A percentile compares a stretch with the other conserved stretches of the same genome.
Evolutionary conservation across 2,888 invertebrate genomes (phyloP).

Genomic region (Psylliodes chrysocephalus): DNA sequence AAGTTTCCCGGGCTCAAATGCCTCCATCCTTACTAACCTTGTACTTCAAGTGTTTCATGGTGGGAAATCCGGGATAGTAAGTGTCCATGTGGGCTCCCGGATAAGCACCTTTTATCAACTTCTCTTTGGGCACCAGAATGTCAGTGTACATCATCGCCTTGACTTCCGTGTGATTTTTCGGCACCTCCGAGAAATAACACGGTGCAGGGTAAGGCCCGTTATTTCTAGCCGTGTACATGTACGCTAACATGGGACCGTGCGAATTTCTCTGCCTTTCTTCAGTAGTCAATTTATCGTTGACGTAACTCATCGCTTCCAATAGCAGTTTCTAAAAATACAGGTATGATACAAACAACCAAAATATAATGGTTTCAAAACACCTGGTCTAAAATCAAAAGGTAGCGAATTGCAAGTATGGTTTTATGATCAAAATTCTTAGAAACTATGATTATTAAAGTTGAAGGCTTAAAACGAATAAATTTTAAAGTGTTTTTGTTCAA

Average conservation of each 20-base stretch:
- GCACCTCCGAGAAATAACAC: constrained; percentile 72
- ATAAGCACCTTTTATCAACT: constrained; percentile 77
- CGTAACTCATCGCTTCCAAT: constrained; percentile 80
- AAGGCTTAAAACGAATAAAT: too few species aligned
- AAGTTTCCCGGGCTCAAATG: too few species aligned
- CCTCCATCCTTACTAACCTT: too few species aligned
- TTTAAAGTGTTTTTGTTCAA: too few species aligned
- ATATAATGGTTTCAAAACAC: too few species aligned
- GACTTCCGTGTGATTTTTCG: constrained; percentile 69
- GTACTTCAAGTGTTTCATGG: constrained; percentile 85
- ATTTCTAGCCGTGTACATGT: constrained; percentile 71
- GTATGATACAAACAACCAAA: too few species aligned
- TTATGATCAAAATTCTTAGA: too few species aligned
- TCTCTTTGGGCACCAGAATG: constrained; percentile 68
- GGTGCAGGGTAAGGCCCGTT: constrained; percentile 71
- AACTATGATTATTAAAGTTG: too few species aligned
- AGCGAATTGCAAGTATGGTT: too few species aligned
- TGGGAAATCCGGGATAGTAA: constrained; percentile 92
- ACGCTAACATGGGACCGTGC: constrained; percentile 89
- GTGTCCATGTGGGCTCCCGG: constrained; percentile 75
- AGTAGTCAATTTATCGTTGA: constrained; percentile 71
- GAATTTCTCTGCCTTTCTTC: constrained; percentile 81
- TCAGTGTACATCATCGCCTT: constrained; percentile 68
- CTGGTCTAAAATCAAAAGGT: too few species aligned
- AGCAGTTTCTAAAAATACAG: constrained; percentile 69